Evolutionary conservation across 1,140 invertebrate species (phyloP), one percentile per base, ranked within the genome.

Genomic region (Akabosia matsudoensis): DNA sequence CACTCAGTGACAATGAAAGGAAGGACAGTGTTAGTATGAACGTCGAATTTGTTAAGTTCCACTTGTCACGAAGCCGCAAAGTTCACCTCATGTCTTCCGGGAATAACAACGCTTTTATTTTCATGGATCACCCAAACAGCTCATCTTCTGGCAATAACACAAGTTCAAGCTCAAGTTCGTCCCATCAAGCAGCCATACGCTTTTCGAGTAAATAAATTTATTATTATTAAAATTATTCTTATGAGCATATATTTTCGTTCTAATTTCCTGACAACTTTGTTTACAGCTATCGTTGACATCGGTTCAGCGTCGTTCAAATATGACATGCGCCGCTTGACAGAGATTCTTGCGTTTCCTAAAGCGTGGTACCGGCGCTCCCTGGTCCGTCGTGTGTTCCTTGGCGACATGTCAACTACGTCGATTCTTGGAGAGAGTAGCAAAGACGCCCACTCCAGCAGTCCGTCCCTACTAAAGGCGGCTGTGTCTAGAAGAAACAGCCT

Each of bases 251-350:
- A 24, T 51, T n/a, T n/a, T n/a, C n/a, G n/a, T n/a, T n/a, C n/a
- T 18, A 45, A 45, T 74, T 37, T 73, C 72, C 70, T 64, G 54
- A 52, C n/a, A 72, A 76, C 74, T 79, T 61, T n/a, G n/a, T 75
- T 87, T 87, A 78, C 84, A 92, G 93, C 93, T 14, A 96, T 97
- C 77, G 91, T 95, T 81, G 96, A 98, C 85, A 95, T 98, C 82
- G 97, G 97, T 33, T 96, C 93, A n/a, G 97, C 97, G 28, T 95
- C 93, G 26, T 99, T 99, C 84, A 98, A 98, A 83, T 99, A 98
- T 85, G 97, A 99, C 84, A 98, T 99, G 96, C 88, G 97, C 72
- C 88, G 97, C n/a, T 85, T 99, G 74, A 95, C 94, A 0, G 97
- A 99, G 86, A 98, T 99, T 81, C 85, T 99, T 51, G 95, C 96